These are phyloP conservation scores for Colostygia pectinataria DNA, from an alignment of 2,888 invertebrate species.

Conservation along the genomic window DNA sequence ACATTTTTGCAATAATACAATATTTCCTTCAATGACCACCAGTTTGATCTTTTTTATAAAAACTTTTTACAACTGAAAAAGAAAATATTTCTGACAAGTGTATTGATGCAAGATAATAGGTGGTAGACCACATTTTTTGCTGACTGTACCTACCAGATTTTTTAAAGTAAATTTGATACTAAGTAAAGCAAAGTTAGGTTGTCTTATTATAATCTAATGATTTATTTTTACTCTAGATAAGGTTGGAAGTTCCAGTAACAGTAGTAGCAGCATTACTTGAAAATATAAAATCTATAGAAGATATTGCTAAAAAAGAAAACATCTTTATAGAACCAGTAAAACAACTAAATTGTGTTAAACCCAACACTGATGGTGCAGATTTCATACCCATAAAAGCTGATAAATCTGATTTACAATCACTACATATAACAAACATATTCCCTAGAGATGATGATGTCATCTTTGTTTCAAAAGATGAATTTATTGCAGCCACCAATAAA, in stretches of 20 bases:
- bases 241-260: constrained; percentile 52
- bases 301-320: constrained; percentile 48
- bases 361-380: constrained; percentile 16
- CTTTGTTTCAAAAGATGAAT: constrained; percentile 1
- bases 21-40: too few species aligned
- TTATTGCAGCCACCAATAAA: background rate
- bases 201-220: too few species aligned
- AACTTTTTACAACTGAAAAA: too few species aligned
- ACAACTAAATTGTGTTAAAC: constrained; percentile 31
- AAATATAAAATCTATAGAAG: constrained; percentile 51
- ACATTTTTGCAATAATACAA: too few species aligned
- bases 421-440: constrained; percentile 19
- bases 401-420: constrained; percentile 8
- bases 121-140: too few species aligned
- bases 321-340: constrained; percentile 45
- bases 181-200: too few species aligned
- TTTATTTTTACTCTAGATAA: constrained; percentile 43
- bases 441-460: constrained; percentile 24
- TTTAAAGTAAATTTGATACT: too few species aligned
- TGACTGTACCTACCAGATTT: too few species aligned
- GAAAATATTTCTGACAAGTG: too few species aligned
- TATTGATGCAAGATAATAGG: too few species aligned
- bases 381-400: constrained; percentile 19
- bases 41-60: too few species aligned
- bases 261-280: constrained; percentile 48